These are phyloP conservation scores for Capreolus pygargus DNA, from an alignment of 2,113 vertebrate genomes.

Conservation along the genomic window DNA sequence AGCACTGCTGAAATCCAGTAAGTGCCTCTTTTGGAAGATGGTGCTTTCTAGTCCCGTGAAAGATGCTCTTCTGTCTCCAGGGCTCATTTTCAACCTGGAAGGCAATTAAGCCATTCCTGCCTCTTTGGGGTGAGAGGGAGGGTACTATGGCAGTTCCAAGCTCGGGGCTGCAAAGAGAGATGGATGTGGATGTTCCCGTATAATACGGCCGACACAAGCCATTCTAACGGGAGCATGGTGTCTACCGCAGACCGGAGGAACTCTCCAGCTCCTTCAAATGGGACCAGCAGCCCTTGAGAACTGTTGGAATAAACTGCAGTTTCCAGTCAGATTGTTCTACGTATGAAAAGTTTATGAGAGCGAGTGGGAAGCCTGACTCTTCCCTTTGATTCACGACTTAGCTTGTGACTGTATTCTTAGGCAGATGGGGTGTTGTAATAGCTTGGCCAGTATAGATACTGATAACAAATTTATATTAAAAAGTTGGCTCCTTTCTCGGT, in stretches of 20 bases:
- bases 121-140: neutral
- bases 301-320: neutral
- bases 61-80: neutral
- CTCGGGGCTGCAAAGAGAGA: neutral
- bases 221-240: neutral
- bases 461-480: conserved; percentile 11
- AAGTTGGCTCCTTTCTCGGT: neutral
- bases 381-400: neutral
- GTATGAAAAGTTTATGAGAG: neutral
- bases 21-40: conserved; percentile 76
- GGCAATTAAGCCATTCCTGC: neutral
- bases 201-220: neutral
- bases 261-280: neutral
- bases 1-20: conserved; percentile 93
- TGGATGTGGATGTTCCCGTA: accelerated
- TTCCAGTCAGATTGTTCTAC: neutral
- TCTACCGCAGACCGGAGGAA: no score
- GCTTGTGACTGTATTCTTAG: neutral
- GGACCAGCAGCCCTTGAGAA: no score
- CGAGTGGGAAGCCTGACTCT: neutral
- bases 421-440: neutral
- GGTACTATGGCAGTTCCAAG: neutral
- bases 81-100: neutral
- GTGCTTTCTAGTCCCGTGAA: conserved; percentile 50
- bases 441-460: neutral